phyloP scores from a whole-genome alignment of 1,140 invertebrate species.

The Heliconius hewitsoni region DNA sequence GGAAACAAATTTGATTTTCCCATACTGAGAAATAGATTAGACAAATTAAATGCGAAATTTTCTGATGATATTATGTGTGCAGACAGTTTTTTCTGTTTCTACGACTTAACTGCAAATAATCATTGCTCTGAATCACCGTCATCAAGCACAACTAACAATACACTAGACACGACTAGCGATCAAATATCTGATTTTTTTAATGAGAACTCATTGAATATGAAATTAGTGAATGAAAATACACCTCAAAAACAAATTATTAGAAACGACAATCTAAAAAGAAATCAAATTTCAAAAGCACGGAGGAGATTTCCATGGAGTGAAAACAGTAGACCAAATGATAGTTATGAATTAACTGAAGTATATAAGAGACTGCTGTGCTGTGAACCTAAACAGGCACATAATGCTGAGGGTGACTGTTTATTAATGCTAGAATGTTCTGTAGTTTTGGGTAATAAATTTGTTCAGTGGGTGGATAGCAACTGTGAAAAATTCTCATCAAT shows the following conservation, averaged over 20 bases:
- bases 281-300: not conserved
- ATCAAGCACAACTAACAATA: not conserved
- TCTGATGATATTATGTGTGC: not conserved
- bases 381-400: not conserved
- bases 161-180: not conserved
- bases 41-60: not conserved
- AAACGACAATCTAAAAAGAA: not conserved
- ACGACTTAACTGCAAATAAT: conserved; percentile 1
- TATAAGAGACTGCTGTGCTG: not conserved
- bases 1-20: conserved; percentile 17
- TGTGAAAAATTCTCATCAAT: conserved; percentile 43
- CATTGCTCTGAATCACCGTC: not conserved
- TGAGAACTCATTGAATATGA: conserved; percentile 1
- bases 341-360: conserved; percentile 5
- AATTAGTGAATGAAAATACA: conserved; percentile 1
- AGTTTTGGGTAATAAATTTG: conserved; percentile 40
- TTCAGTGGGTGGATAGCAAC: conserved; percentile 51
- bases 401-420: conserved; percentile 8
- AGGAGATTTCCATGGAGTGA: conserved; percentile 34
- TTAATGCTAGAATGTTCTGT: conserved; percentile 16
- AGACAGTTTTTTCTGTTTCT: not conserved
- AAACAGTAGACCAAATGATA: conserved; percentile 15
- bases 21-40: conserved; percentile 21
- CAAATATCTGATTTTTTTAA: not conserved
- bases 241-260: not conserved